Evolutionary conservation across 2,888 invertebrate genomes (phyloP), one percentile per base, ranked within the genome.

Genomic region (Cantharis flavilabris): DNA sequence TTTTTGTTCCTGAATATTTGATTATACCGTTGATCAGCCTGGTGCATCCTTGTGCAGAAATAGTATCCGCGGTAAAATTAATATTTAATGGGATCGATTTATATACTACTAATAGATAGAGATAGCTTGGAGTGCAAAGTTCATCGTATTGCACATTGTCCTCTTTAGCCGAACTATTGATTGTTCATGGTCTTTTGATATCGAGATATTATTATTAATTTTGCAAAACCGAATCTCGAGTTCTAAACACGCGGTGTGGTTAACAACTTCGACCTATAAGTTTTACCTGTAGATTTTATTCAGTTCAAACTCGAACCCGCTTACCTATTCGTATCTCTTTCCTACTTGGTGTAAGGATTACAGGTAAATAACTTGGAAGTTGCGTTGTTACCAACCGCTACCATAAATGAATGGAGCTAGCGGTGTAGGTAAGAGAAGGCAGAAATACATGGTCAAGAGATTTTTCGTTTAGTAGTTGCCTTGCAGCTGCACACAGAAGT

Each of bases 371-470:
- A 67, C 26, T 23, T 67, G 65, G 18, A 67, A 67, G 65, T 67
- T 20, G 20, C 26, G 65, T 67, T 67, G 65, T 67, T 67, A 67
- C 65, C 65, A 23, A 30, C 13, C 20, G 70, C 70, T 70, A 13
- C 49, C 18, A 18, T 72, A 33, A 77, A 72, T 71, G 69, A 81
- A 80, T 82, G 84, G 83, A 84, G 83, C 82, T 67, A 67, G 65
- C 26, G 65, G 20, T 80, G 81, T 79, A 76, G 77, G 76, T 77
- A 79, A 81, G 78, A 81, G 82, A 80, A 81, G 79, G 76, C 77
- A 76, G 77, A 82, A 82, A 80, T 83, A 83, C 84, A 83, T 83
- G 84, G 84, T 82, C 83, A 83, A 83, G 81, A 83, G 81, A 81
- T 82, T 82, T 78, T 83, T 82, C 81, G 81, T 76, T 82, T 80